These are phyloP conservation scores for Poecile atricapillus DNA, from an alignment of 2,113 vertebrate genomes.

Conservation along the genomic window DNA sequence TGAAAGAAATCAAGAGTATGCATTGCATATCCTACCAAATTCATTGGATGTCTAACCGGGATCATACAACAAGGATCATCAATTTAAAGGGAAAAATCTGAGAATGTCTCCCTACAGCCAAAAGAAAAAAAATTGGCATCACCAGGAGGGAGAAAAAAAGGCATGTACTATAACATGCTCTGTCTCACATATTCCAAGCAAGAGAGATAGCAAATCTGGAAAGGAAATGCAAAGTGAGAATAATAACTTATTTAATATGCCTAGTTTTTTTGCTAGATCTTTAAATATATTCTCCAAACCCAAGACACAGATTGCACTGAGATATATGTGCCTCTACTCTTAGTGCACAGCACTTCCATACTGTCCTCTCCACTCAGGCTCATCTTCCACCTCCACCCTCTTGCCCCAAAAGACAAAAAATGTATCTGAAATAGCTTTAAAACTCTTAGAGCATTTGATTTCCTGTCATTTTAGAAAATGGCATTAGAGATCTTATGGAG, in stretches of 20 bases:
- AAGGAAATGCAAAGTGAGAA: conserved; percentile 40
- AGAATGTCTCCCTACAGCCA: background rate
- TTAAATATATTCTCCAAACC: background rate
- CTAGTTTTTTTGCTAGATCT: conserved; percentile 26
- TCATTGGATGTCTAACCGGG: background rate
- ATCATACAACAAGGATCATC: background rate
- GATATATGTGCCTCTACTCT: background rate
- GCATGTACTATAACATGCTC: background rate
- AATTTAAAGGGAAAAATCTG: background rate
- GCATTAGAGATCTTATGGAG: background rate
- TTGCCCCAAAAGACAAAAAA: background rate
- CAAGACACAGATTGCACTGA: background rate
- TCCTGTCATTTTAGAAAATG: conserved; percentile 38
- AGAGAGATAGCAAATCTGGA: background rate
- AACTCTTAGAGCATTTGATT: conserved; percentile 13
- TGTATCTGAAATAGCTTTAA: background rate
- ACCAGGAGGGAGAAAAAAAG: background rate
- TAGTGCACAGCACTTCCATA: background rate
- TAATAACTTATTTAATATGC: conserved; percentile 39
- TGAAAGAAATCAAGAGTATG: background rate
- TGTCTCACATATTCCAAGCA: background rate
- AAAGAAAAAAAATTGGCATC: background rate
- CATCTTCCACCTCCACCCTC: background rate
- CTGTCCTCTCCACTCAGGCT: background rate
- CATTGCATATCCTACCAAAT: background rate